These are phyloP conservation scores for Malacosoma neustria DNA, from an alignment of 2,888 invertebrate genomes.

Conservation along the genomic window DNA sequence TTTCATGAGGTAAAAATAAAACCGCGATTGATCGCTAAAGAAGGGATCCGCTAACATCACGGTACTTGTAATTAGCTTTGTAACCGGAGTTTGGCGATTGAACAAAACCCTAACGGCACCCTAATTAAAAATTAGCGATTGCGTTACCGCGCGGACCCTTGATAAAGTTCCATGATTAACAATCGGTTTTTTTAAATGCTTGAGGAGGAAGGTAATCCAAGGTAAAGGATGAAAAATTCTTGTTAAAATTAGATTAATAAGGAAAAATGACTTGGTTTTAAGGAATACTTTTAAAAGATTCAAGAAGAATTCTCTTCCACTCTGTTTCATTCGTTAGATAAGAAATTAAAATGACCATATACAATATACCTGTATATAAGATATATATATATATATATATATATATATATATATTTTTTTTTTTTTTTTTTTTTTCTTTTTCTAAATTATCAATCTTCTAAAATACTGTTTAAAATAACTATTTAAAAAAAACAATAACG, in stretches of 20 bases:
- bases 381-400: no score
- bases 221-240: not conserved
- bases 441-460: no score
- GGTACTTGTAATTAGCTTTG: slow-evolving; percentile 66
- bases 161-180: slow-evolving; percentile 20
- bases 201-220: not conserved
- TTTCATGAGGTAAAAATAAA: not conserved
- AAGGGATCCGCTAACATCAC: slow-evolving; percentile 23
- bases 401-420: no score
- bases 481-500: no score
- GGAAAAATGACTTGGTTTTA: not conserved
- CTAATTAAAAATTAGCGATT: slow-evolving; percentile 21
- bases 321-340: no score
- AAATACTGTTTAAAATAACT: no score
- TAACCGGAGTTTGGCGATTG: slow-evolving; percentile 46
- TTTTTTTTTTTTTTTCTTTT: no score
- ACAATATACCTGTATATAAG: no score
- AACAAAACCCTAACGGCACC: slow-evolving; percentile 16
- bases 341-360: no score
- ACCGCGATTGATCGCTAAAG: not conserved
- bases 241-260: not conserved
- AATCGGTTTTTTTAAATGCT: not conserved
- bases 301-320: not conserved
- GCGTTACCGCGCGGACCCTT: slow-evolving; percentile 18
- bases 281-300: not conserved